These are phyloP conservation scores for Eleginops maclovinus DNA, from an alignment of 2,113 vertebrate species.

Conservation along the genomic window DNA sequence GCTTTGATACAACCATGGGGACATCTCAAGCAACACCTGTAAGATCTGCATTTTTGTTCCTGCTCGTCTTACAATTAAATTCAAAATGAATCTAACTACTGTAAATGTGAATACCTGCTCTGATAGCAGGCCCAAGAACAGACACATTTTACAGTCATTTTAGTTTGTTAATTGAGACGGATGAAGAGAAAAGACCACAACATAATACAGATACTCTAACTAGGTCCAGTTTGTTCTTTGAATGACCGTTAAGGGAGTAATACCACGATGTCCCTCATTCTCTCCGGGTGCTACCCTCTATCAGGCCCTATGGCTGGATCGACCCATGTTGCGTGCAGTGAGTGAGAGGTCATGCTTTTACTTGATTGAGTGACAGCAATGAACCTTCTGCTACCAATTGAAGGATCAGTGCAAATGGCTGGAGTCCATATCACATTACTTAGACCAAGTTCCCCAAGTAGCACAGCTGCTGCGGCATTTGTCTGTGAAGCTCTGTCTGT, in stretches of 20 bases:
- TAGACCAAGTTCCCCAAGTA: slow-evolving; percentile 20
- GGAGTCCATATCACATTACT: slow-evolving; percentile 34
- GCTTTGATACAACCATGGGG: neutral
- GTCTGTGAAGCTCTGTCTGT: slow-evolving; percentile 27
- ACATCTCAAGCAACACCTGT: no score
- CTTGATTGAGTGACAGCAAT: slow-evolving; percentile 48
- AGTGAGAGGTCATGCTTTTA: slow-evolving; percentile 51
- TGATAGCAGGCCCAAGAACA: no score
- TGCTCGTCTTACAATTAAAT: no score
- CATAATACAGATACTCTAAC: no score
- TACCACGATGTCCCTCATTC: neutral
- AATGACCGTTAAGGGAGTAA: neutral
- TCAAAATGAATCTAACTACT: no score
- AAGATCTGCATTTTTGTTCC: neutral
- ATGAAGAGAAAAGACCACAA: neutral
- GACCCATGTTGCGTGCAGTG: neutral
- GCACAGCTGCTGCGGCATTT: slow-evolving; percentile 41
- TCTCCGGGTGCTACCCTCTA: neutral
- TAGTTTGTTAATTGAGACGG: no score
- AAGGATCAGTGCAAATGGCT: slow-evolving; percentile 47
- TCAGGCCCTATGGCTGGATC: neutral
- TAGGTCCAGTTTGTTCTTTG: neutral
- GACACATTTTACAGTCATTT: no score
- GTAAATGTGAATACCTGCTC: no score
- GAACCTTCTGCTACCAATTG: slow-evolving; percentile 36